A percentile compares a stretch with the other conserved stretches of the same genome.
phyloP scores from a whole-genome alignment of 2,888 invertebrate species.

The Chouioia cunea region DNA sequence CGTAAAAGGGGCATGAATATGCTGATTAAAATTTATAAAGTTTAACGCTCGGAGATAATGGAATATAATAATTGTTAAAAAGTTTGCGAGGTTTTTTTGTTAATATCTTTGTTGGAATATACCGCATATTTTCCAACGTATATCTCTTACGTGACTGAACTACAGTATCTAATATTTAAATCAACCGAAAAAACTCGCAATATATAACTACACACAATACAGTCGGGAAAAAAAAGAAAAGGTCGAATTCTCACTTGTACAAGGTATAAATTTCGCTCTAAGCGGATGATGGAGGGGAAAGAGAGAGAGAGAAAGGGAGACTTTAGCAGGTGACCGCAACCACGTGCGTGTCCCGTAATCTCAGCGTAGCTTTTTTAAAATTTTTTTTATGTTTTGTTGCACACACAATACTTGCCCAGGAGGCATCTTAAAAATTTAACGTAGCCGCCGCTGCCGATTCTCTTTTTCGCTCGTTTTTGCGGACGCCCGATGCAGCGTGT shows the following conservation, averaged over 20 bases:
- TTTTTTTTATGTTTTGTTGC: neutral
- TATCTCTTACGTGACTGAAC: too few relatives aligned
- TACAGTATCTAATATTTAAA: too few relatives aligned
- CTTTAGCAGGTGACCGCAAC: neutral
- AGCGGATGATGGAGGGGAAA: conserved; percentile 4
- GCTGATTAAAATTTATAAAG: too few relatives aligned
- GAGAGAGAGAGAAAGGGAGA: conserved; percentile 3
- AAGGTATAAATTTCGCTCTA: conserved; percentile 29
- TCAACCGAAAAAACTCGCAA: too few relatives aligned
- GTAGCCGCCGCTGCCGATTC: conserved; percentile 24
- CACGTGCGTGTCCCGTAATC: conserved; percentile 45
- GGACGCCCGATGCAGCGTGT: conserved; percentile 18
- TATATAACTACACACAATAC: neutral
- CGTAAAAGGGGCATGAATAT: too few relatives aligned
- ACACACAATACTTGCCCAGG: neutral
- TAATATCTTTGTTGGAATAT: too few relatives aligned
- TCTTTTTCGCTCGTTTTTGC: neutral
- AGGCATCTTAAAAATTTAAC: conserved; percentile 48
- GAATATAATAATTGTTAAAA: too few relatives aligned
- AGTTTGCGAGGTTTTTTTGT: too few relatives aligned
- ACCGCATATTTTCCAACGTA: too few relatives aligned
- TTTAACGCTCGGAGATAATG: too few relatives aligned
- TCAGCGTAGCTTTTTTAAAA: conserved; percentile 41
- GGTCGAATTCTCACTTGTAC: conserved; percentile 21
- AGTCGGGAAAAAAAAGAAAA: neutral